Conservation (phyloP, 1,140 invertebrate species). For the Apis laboriosa region DNA sequence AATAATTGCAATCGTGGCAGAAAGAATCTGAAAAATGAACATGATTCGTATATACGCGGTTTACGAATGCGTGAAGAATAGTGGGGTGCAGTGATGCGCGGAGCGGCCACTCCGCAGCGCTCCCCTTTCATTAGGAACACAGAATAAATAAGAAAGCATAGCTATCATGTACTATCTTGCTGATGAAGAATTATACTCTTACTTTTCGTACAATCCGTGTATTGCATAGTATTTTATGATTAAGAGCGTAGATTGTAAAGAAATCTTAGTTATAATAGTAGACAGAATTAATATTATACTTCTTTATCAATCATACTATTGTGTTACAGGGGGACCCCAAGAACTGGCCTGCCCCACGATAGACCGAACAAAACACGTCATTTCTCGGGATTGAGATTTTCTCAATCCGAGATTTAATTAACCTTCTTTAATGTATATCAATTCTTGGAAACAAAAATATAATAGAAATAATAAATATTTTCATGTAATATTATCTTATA, state of each 20-base stretch:
- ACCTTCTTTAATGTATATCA: background rate
- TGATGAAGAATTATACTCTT: constrained; percentile 16
- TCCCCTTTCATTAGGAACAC: constrained; percentile 79
- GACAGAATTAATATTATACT: background rate
- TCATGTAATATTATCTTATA: background rate
- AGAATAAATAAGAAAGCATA: constrained; percentile 66
- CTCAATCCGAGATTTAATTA: background rate
- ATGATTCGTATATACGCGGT: constrained; percentile 57
- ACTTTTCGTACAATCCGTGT: background rate
- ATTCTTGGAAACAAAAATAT: background rate
- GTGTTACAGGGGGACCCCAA: constrained; percentile 76
- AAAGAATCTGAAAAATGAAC: constrained; percentile 2
- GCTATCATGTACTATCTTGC: constrained; percentile 15
- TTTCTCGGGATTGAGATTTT: constrained; percentile 31
- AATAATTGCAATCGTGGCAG: background rate
- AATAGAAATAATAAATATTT: background rate
- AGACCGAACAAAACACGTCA: constrained; percentile 50
- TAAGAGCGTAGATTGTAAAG: background rate
- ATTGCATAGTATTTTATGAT: background rate
- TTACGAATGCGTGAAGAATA: constrained; percentile 67
- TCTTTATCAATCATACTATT: constrained; percentile 58
- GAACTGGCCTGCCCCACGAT: constrained; percentile 80
- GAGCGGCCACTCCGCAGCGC: constrained; percentile 80
- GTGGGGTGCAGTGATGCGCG: constrained; percentile 78
- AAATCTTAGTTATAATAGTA: background rate